Percentiles rank a stretch among this genome's conserved stretches.
These are phyloP conservation scores for Prunella fulvescens DNA, from an alignment of 2,113 vertebrate genomes.

Conservation along the genomic window DNA sequence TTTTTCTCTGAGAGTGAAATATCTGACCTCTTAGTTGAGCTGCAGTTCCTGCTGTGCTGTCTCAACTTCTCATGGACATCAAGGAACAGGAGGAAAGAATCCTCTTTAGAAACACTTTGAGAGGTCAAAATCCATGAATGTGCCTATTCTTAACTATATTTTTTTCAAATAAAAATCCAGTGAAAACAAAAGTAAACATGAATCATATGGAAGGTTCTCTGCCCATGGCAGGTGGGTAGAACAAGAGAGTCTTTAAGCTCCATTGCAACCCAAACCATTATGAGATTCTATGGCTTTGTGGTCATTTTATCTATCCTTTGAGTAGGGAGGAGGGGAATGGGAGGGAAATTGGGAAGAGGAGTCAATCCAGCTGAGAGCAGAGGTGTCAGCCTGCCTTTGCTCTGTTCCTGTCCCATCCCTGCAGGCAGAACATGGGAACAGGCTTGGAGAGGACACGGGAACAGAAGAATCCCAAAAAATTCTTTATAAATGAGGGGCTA, in stretches of 20 bases:
- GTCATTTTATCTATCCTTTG: neutral
- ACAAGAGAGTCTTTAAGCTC: fast-evolving
- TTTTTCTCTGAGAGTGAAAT: neutral
- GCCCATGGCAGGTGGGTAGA: neutral
- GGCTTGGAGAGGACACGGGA: neutral
- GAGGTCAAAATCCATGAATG: neutral
- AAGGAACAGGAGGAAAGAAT: neutral
- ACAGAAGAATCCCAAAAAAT: neutral
- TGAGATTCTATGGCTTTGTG: neutral
- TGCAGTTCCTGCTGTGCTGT: neutral
- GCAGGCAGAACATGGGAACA: neutral
- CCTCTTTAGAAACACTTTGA: neutral
- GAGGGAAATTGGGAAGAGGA: neutral
- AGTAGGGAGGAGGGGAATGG: neutral
- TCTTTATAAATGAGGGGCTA: neutral
- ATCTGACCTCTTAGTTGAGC: neutral
- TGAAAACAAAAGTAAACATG: neutral
- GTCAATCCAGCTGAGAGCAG: neutral
- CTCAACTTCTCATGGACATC: fast-evolving
- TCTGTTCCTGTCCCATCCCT: neutral
- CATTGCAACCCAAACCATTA: neutral
- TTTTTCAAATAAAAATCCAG: neutral
- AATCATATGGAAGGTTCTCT: neutral
- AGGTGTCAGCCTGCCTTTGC: neutral
- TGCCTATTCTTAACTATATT: neutral